Evolutionary conservation across 2,113 vertebrate species (phyloP).

Genomic region (Saguinus midas): DNA sequence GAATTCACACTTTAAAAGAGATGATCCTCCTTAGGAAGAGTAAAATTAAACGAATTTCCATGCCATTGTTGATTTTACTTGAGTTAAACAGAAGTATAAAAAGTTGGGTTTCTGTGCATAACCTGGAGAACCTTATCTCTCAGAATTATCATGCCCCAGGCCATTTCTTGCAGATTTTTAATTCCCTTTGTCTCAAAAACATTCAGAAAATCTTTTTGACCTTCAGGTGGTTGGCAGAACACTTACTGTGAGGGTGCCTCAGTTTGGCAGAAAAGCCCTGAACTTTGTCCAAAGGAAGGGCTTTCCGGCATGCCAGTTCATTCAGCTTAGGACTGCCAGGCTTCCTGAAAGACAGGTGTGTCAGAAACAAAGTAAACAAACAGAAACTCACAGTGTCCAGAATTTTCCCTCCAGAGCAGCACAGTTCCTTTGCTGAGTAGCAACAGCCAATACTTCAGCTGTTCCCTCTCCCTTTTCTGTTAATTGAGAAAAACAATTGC

Average conservation of each 20-base stretch:
- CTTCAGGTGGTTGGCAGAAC: neutral
- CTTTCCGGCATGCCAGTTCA: neutral
- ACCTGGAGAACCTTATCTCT: neutral
- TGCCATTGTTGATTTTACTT: neutral
- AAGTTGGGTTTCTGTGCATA: neutral
- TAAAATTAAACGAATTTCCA: neutral
- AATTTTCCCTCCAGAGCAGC: neutral
- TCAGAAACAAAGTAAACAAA: neutral
- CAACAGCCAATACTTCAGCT: neutral
- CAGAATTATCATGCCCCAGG: neutral
- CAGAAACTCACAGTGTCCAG: neutral
- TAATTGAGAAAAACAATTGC: neutral
- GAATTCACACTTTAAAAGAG: neutral
- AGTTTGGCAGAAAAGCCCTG: neutral
- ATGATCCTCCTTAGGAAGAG: neutral
- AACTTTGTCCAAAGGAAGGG: neutral
- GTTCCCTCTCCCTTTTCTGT: neutral
- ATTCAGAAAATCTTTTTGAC: conserved; percentile 14
- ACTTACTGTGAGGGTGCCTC: neutral
- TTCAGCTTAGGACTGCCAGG: neutral
- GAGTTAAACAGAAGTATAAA: neutral
- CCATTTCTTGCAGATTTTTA: neutral
- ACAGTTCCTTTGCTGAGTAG: neutral
- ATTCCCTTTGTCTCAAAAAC: conserved; percentile 1
- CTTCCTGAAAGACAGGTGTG: conserved; percentile 6